Evolutionary conservation across 92 coral and sea anemone genomes (phyloP).

Genomic region (Phymanthus crucifer): DNA sequence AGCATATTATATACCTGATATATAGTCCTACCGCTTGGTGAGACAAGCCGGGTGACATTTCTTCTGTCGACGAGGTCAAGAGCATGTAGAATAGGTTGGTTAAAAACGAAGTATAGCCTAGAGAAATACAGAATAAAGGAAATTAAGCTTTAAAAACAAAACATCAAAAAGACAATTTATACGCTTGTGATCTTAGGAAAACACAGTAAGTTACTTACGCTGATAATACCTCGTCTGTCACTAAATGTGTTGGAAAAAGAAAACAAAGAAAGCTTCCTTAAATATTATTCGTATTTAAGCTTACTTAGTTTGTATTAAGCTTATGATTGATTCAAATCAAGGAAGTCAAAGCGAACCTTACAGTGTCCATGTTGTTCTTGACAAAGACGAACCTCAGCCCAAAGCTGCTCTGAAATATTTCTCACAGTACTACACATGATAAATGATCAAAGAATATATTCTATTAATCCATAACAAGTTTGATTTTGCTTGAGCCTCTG

Average conservation of each 20-base stretch:
- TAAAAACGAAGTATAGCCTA: constrained; percentile 77
- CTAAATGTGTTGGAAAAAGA: constrained; percentile 30
- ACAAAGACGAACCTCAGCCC: constrained; percentile 67
- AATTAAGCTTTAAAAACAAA: not conserved
- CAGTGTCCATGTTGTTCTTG: constrained; percentile 69
- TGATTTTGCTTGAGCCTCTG: not conserved
- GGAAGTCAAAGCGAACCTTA: constrained; percentile 28
- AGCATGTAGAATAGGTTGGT: constrained; percentile 68
- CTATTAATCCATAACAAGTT: too few species aligned
- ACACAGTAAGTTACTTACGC: constrained; percentile 75
- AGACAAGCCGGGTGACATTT: constrained; percentile 64
- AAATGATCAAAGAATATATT: not conserved
- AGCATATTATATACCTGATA: constrained; percentile 58
- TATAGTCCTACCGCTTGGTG: constrained; percentile 75
- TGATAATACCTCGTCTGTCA: constrained; percentile 79
- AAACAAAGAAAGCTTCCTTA: not conserved
- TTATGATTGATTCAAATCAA: too few species aligned
- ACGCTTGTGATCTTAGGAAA: not conserved
- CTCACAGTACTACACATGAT: constrained; percentile 60
- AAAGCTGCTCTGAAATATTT: constrained; percentile 65
- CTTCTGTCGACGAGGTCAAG: constrained; percentile 77
- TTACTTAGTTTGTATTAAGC: too few species aligned
- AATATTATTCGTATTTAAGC: not conserved
- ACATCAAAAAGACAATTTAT: not conserved
- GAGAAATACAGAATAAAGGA: constrained; percentile 10